These are phyloP conservation scores for Hexactinellida sp. DNA, from an alignment of 37 sponge, comb jelly and placozoan species.

Conservation along the genomic window DNA sequence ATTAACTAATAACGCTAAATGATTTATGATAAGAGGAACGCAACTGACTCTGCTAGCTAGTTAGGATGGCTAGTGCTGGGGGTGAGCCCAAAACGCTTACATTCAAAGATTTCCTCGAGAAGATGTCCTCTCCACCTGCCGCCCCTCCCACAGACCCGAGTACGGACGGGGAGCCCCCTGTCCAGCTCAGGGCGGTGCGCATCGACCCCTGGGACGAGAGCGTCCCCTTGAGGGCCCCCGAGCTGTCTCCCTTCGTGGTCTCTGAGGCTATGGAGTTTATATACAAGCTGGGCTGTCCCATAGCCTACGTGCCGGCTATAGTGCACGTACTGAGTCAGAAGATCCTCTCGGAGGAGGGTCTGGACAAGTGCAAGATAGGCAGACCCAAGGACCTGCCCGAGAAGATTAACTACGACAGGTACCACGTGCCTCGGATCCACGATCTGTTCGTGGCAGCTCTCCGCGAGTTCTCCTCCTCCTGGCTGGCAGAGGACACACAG, in stretches of 20 bases:
- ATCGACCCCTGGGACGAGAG: neutral
- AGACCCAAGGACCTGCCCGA: neutral
- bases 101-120: constrained; percentile 1
- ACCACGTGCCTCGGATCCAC: neutral
- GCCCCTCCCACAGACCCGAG: neutral
- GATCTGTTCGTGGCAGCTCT: neutral
- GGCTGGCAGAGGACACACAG: neutral
- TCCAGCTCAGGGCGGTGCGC: neutral
- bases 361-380: neutral
- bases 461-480: neutral
- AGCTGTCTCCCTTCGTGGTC: neutral
- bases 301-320: neutral
- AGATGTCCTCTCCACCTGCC: neutral
- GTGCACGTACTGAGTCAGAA: neutral
- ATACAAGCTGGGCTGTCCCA: neutral
- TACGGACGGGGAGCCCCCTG: neutral
- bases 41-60: neutral
- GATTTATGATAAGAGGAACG: neutral
- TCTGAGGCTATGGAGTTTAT: neutral
- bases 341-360: neutral
- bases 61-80: neutral
- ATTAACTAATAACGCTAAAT: too few relatives aligned
- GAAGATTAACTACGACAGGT: neutral
- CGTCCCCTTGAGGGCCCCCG: neutral
- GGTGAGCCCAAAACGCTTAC: neutral